Evolutionary conservation across 2,888 invertebrate species (phyloP), one percentile per base, ranked within the genome.

Genomic region (Julus scandinavius): DNA sequence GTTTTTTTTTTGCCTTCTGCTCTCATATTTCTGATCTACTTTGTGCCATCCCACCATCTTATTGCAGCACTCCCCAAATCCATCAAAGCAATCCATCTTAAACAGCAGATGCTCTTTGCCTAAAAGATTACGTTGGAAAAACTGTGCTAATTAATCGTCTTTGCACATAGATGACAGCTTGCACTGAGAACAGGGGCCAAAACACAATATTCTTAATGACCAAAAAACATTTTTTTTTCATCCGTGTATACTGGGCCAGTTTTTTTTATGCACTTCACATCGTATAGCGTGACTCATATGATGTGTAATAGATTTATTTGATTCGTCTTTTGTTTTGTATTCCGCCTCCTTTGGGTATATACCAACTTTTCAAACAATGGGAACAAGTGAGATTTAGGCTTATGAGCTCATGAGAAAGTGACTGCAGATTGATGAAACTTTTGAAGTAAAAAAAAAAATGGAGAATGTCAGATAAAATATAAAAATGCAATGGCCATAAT

Each of bases 91-190:
- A 85, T 85, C 85, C 85, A 85, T 50, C 85, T 85, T 85, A n/a
- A 85, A 40, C 85, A 85, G 50, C 85, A 85, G 85, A 85, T 85
- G 85, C 85, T 85, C 85, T 85, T 85, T 85, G 85, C 49, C 85
- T 85, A 85, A 85, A 85, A 85, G 85, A 85, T 85, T 85, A 85
- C 85, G 20, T 5, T 80, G 80, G 80, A 80, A 85, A 85, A 85
- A 85, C 49, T 45, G 45, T n/a, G 85, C 85, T 85, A 85, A 85
- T 85, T 85, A 85, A 85, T 85, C 85, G 85, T 85, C 85, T 85
- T 85, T 85, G 85, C 85, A 50, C 85, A 45, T 85, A 45, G 85
- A 85, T 85, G 85, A 85, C 85, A 85, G 85, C 50, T 85, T 85
- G 50, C 85, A 45, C 85, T 85, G 50, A 85, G 85, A 85, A 85